These are phyloP conservation scores for Notiomystis cincta DNA, from an alignment of 2,113 vertebrate species.

Conservation along the genomic window DNA sequence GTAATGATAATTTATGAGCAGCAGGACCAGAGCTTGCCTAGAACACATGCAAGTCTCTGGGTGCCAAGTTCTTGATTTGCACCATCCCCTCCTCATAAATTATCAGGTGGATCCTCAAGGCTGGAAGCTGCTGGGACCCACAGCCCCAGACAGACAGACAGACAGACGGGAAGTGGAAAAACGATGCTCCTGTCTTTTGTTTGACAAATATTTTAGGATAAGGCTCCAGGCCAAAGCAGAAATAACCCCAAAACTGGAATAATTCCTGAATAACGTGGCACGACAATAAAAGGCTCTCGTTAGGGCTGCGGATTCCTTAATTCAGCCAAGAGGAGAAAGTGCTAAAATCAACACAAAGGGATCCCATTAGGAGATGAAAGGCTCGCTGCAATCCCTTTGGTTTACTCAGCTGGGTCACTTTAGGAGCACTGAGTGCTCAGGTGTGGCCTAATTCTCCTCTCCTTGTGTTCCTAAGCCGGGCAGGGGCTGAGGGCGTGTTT, in stretches of 20 bases:
- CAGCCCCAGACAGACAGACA: background rate
- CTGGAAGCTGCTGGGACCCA: background rate
- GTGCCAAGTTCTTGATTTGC: background rate
- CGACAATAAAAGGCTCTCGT: background rate
- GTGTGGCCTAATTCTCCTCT: background rate
- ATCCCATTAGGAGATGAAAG: conserved; percentile 48
- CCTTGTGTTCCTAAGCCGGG: background rate
- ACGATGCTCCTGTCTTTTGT: conserved; percentile 10
- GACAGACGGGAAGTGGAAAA: conserved; percentile 21
- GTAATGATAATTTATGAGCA: background rate
- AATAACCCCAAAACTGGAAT: conserved; percentile 8
- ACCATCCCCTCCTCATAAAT: background rate
- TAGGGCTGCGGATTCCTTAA: background rate
- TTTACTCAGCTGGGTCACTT: conserved; percentile 50
- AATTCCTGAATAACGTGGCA: conserved; percentile 15
- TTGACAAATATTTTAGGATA: background rate
- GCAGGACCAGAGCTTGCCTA: background rate
- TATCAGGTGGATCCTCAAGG: background rate
- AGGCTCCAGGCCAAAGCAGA: background rate
- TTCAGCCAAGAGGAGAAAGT: conserved; percentile 40
- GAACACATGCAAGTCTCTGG: background rate
- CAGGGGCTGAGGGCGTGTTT: background rate
- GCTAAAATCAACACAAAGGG: conserved; percentile 58
- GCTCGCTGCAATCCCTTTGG: background rate
- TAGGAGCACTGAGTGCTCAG: background rate